phyloP scores from a whole-genome alignment of 1,140 invertebrate genomes.

The Nylanderia fulva region DNA sequence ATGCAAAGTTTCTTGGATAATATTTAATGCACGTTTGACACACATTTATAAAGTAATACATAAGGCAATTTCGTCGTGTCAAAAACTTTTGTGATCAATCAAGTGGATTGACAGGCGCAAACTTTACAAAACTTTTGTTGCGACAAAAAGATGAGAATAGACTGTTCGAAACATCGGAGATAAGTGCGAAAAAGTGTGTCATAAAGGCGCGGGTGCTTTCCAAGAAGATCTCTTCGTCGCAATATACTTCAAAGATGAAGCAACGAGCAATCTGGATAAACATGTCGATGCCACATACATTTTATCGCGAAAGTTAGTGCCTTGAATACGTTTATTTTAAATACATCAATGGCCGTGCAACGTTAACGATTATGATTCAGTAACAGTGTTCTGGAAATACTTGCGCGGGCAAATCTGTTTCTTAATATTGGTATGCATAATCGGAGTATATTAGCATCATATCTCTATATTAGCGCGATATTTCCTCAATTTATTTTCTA shows the following conservation, averaged over 20 bases:
- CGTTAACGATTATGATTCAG: conserved; percentile 48
- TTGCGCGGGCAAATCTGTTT: conserved; percentile 39
- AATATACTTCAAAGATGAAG: conserved; percentile 61
- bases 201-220: conserved; percentile 45
- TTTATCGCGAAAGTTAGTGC: conserved; percentile 58
- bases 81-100: conserved; percentile 24
- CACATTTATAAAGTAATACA: not conserved
- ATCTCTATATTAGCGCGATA: not conserved
- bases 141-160: conserved; percentile 53
- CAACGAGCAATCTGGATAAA: conserved; percentile 46
- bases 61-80: not conserved
- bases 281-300: conserved; percentile 45
- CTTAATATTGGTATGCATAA: conserved; percentile 25
- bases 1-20: not conserved
- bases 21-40: not conserved
- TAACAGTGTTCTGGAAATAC: conserved; percentile 51
- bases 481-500: not conserved
- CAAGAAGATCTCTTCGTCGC: conserved; percentile 53
- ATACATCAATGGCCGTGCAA: conserved; percentile 47
- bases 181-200: conserved; percentile 61
- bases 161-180: conserved; percentile 10
- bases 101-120: conserved; percentile 8
- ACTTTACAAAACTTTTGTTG: conserved; percentile 8
- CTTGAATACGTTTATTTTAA: conserved; percentile 48
- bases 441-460: not conserved